Evolutionary conservation across 2,888 invertebrate genomes (phyloP), one percentile per base, ranked within the genome.

Genomic region (Entomobrya multifasciata): DNA sequence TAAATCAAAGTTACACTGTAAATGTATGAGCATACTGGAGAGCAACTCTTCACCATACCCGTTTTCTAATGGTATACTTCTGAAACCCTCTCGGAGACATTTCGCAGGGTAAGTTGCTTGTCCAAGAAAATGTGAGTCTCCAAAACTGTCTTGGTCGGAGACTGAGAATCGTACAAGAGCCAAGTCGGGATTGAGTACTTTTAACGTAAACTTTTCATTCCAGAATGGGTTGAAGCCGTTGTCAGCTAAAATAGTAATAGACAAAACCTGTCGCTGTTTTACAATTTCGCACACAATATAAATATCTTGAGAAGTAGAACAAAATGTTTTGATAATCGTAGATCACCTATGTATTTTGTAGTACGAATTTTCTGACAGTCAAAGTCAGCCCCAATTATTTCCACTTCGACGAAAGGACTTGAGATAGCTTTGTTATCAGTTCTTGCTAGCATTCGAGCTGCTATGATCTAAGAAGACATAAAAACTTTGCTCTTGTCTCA

Each of bases 111-210:
- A 98, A 15, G 97, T 97, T 57, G 97, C 97, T 93, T 99, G 99
- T 0, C 99, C 99, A 86, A 99, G 96, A 92, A 99, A 98, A 93
- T 98, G 98, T 11, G 96, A 96, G 92, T 99, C 99, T 0, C 98
- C 98, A 93, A 99, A 99, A 94, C 98, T 97, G 92, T 99, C 99
- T 92, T 98, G 98, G 92, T 98, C 98, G 93, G 97, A 96, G 0
- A 98, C 96, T 52, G 96, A 94, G 92, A 99, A 98, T 47, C 98
- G 94, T 70, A 97, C 93, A 41, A 98, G 93, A 0, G 98, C 97
- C 92, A 97, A 94, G 78, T 96, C 94, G 0, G 98, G 97, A 93
- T 96, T 97, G 15, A 93, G 93, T 13, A 98, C 94, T 44, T 95
- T 95, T 92, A 98, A 97, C 91, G 96, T 95, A 93, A 96, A 96